Base-by-base conservation (phyloP, 1,140 invertebrate genomes). In the Dreissena polymorpha region DNA sequence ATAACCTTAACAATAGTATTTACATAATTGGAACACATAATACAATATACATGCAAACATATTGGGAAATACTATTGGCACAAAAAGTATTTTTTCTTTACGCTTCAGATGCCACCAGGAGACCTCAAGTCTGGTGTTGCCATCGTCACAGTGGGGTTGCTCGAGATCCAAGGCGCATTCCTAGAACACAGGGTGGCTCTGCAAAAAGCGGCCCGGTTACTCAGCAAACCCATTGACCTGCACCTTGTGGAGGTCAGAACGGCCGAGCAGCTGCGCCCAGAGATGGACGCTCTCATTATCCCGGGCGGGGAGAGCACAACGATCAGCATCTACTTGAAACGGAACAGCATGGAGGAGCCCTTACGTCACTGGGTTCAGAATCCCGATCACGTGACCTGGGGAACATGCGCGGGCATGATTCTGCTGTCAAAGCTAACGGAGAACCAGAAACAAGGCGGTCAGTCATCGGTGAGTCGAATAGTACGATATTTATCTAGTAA, bases 261-360 rank as follows among this genome's bases (percentile, higher is more conserved):
- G 39, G 75, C 86, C 12, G 80, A 78, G n/a, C 83, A 91, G 67
- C 67, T 91, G 23, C 80, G 49, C 8, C 21, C 76, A 12, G 76
- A 81, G 3, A 39, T 91, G 10, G 85, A 89, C 65, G 91, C 90
- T 13, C 76, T 91, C 14, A 89, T 91, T n/a, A 88, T 91, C 27
- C 91, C 91, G 0, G 91, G 91, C 50, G 91, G 91, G 8, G 91
- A 91, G 67, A 91, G 91, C 79, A 91, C 91, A 12, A 89, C 89
- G 0, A 90, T 91, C 16, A 88, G 90, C 53, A 71, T 89, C 21
- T 91, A 91, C 84, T 67, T 91, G 29, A 86, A 86, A 64, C 76
- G 88, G 72, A 88, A 91, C 55, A 86, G 87, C n/a, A 88, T 91
- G 85, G 87, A 85, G 29, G 84, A 88, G 60, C 82, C 85, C 0